Base-by-base conservation (phyloP, 1,140 invertebrate species). In the Penaeus indicus region DNA sequence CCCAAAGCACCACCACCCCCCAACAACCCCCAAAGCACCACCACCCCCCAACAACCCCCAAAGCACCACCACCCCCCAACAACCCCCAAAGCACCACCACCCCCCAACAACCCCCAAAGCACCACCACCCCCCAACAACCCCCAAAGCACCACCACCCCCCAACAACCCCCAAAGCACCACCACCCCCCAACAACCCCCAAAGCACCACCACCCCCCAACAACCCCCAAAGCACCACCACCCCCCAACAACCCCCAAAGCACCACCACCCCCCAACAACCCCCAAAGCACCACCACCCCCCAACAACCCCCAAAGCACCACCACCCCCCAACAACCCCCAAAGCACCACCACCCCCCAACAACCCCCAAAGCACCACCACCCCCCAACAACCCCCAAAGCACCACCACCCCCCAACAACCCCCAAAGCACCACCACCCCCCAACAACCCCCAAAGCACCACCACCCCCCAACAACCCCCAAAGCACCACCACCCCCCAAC, bases 151-250 rank as follows among this genome's bases (percentile, higher is more conserved):
- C 3, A 0, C 3, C 5, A 75, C 27, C 11, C 11, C 3, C n/a
- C 25, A 0, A 86, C 5, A 13, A 22, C 19, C 10, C 8, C n/a
- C 18, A 10, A n/a, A 5, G 21, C n/a, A 8, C 8, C 18, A 69
- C 5, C 19, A 72, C 0, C 13, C 60, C 1, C 19, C 60, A 60
- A 8, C 42, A 25, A 22, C 21, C 22, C 8, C 47, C n/a, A n/a
- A n/a, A n/a, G n/a, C 3, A 32, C 10, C 22, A 54, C 67, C 61
- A 84, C 90, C 80, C n/a, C n/a, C n/a, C n/a, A n/a, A n/a, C n/a
- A n/a, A n/a, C n/a, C n/a, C n/a, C n/a, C n/a, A n/a, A n/a, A n/a
- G n/a, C n/a, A n/a, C n/a, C n/a, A n/a, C n/a, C 32, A 42, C 38
- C 2, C 38, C 38, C 7, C 7, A 42, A 42, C 38, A 42, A 1